phyloP scores from a whole-genome alignment of 2,888 invertebrate species.

The Epistrophe grossulariae region DNA sequence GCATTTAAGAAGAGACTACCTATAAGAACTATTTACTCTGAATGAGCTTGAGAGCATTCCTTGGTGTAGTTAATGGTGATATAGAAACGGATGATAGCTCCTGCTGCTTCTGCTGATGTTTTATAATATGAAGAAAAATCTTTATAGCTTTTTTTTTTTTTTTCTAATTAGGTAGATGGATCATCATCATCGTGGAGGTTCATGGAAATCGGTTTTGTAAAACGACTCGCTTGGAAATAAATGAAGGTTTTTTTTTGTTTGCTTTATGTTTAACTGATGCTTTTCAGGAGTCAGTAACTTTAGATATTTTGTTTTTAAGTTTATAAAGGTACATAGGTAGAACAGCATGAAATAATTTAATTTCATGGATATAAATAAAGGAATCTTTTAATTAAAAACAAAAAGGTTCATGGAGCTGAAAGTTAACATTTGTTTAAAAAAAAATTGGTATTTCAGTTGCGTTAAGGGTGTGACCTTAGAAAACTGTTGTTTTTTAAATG shows the following conservation, averaged over 20 bases:
- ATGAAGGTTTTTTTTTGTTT: conserved; percentile 4
- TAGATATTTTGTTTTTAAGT: neutral
- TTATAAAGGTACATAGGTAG: too few species aligned
- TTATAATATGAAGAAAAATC: neutral
- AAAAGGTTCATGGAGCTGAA: too few species aligned
- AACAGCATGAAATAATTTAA: too few species aligned
- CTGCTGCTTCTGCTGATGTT: neutral
- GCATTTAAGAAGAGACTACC: conserved; percentile 53
- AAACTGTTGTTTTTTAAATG: too few species aligned
- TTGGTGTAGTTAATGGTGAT: conserved; percentile 25
- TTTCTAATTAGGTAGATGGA: conserved; percentile 69
- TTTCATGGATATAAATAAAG: too few species aligned
- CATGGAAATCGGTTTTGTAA: conserved; percentile 34
- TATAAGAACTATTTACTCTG: conserved; percentile 27
- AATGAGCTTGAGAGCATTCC: conserved; percentile 43
- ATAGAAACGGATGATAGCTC: conserved; percentile 27
- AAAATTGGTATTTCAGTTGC: too few species aligned
- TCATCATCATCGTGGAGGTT: conserved; percentile 54
- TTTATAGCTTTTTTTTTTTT: conserved; percentile 37
- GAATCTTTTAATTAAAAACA: too few species aligned
- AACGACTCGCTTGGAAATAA: conserved; percentile 33
- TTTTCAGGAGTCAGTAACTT: conserved; percentile 19
- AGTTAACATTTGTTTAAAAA: too few species aligned
- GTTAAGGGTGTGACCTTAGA: too few species aligned
- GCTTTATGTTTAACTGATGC: neutral